A percentile compares a stretch with the other conserved stretches of the same genome.
These are phyloP conservation scores for Sericinus montela DNA, from an alignment of 2,888 invertebrate species.

Conservation along the genomic window DNA sequence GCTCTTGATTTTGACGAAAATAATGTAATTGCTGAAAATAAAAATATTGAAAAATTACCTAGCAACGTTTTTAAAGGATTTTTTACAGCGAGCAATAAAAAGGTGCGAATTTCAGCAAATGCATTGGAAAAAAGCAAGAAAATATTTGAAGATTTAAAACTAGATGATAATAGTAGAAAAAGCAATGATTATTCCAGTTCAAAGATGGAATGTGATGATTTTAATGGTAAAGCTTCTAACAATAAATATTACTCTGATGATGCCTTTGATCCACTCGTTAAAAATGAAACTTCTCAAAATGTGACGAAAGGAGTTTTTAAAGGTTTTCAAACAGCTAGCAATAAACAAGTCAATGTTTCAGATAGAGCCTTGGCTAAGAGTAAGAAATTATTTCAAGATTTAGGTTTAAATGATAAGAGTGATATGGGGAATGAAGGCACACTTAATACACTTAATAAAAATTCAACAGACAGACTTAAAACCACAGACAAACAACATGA, in stretches of 20 bases:
- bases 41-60: not conserved
- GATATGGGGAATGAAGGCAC: slow-evolving; percentile 6
- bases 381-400: slow-evolving; percentile 41
- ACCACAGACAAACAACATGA: no score
- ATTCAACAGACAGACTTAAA: no score
- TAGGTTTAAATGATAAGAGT: slow-evolving; percentile 8
- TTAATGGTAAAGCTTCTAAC: not conserved
- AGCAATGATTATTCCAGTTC: no score
- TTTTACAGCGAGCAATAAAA: slow-evolving; percentile 40
- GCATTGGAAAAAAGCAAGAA: slow-evolving; percentile 40
- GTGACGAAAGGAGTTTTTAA: slow-evolving; percentile 37
- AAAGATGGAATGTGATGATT: no score
- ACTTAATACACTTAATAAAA: no score
- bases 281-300: slow-evolving; percentile 21
- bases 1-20: not conserved
- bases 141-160: slow-evolving; percentile 37
- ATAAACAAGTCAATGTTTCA: slow-evolving; percentile 36
- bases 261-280: slow-evolving; percentile 31
- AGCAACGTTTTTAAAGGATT: slow-evolving; percentile 29
- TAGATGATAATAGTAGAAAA: not conserved
- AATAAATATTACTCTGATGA: not conserved
- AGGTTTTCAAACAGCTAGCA: slow-evolving; percentile 41
- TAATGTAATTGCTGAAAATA: not conserved
- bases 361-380: slow-evolving; percentile 41
- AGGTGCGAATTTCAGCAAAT: slow-evolving; percentile 37